Conservation (phyloP, 1,140 invertebrate genomes). For the Helicoverpa armigera region DNA sequence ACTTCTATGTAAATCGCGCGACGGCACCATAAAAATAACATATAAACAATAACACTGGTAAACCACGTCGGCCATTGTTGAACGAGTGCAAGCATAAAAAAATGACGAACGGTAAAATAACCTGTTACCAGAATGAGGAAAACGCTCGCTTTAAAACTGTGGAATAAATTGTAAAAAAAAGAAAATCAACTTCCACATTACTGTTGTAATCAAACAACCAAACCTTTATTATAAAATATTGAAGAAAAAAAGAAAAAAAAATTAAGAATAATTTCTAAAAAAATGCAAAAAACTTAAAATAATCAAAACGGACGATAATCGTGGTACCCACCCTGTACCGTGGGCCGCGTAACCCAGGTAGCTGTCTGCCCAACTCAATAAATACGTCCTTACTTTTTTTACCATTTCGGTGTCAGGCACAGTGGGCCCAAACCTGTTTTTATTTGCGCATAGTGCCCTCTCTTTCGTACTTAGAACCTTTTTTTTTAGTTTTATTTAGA, state of each 20-base stretch:
- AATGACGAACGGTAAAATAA: slow-evolving; percentile 9
- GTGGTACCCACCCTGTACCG: slow-evolving; percentile 46
- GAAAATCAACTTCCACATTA: background rate
- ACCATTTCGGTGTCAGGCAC: slow-evolving; percentile 63
- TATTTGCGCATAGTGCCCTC: slow-evolving; percentile 59
- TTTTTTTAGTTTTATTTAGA: slow-evolving; percentile 43
- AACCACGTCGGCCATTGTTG: slow-evolving; percentile 35
- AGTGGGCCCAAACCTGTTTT: slow-evolving; percentile 63
- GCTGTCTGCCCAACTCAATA: slow-evolving; percentile 65
- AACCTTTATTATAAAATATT: too few species aligned
- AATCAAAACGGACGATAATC: slow-evolving; percentile 27
- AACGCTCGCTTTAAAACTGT: background rate
- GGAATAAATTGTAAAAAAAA: background rate
- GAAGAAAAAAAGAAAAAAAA: too few species aligned
- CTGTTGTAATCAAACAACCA: too few species aligned
- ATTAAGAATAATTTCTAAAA: too few species aligned
- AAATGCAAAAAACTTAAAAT: background rate
- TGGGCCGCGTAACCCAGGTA: slow-evolving; percentile 77
- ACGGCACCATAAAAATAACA: slow-evolving; percentile 26
- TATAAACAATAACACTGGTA: slow-evolving; percentile 37
- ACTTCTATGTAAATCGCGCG: slow-evolving; percentile 35
- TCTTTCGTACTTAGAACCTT: slow-evolving; percentile 52
- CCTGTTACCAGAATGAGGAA: slow-evolving; percentile 15
- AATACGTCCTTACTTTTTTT: slow-evolving; percentile 67
- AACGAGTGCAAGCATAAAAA: slow-evolving; percentile 5